Base-by-base conservation (phyloP, 2,888 invertebrate genomes). In the Helobdella robusta region DNA sequence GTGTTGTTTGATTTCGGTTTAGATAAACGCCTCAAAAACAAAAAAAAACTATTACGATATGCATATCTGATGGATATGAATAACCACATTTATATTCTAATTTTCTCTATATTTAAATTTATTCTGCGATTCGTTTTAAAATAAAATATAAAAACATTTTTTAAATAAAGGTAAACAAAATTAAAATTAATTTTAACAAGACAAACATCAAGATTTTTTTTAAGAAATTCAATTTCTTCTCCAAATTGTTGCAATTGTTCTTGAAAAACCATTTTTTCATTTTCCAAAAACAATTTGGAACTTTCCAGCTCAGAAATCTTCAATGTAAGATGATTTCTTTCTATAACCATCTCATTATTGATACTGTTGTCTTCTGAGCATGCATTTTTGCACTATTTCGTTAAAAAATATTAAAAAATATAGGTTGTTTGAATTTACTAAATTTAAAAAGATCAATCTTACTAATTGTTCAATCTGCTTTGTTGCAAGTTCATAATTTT, bases 191-290 rank as follows among this genome's bases (percentile, higher is more conserved):
- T n/a, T 15, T n/a, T 4, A n/a, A 15, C 35, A 23, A 15, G 1
- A 15, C 32, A 25, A 32, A 65, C 65, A 46, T 59, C 40, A 18
- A 59, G 94, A 75, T 97, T 95, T 75, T 87, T 89, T 75, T 84
- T 85, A 68, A 91, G 75, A 70, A 84, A 72, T 8, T 75, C 74
- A 66, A 75, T 63, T 60, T 77, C 75, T 25, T 74, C 75, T 59
- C 56, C 36, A 11, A 59, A 2, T 11, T 52, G 32, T 8, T 75
- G 73, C 66, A 75, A 59, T 54, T 76, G 75, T 23, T 74, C 75
- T 64, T 66, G 64, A 50, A 68, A n/a, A n/a, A 64, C 65, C 0
- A n/a, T 35, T 52, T 65, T 66, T 48, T 64, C 68, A 2, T n/a
- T 36, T 4, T 35, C 34, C 36, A 60, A 23, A 20, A n/a, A n/a